A percentile compares a stretch with the other conserved stretches of the same genome.
Evolutionary conservation across 2,113 vertebrate species (phyloP).

Genomic region (Ictidomys tridecemlineatus): DNA sequence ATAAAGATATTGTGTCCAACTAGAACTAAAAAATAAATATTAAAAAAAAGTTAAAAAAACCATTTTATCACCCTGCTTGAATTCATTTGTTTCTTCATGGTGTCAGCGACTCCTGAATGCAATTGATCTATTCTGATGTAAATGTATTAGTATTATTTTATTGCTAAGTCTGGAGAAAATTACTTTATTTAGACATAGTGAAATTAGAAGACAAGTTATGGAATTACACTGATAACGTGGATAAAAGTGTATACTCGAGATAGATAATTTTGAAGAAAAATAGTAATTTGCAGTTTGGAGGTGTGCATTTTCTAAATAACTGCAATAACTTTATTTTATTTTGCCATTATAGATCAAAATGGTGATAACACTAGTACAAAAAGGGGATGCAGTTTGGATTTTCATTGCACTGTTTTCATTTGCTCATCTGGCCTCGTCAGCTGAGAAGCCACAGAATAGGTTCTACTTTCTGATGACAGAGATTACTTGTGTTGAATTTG

Average conservation of each 20-base stretch:
- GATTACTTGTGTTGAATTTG: constrained; percentile 55
- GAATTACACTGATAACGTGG: neutral
- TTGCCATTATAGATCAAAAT: constrained; percentile 23
- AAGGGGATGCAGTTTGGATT: neutral
- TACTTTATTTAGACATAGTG: neutral
- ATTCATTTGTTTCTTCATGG: neutral
- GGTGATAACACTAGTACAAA: neutral
- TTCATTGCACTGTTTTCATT: constrained; percentile 29
- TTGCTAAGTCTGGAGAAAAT: neutral
- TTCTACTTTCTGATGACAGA: constrained; percentile 64
- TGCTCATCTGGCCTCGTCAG: constrained; percentile 18
- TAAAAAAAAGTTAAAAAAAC: neutral
- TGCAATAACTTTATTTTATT: constrained; percentile 31
- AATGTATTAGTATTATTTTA: neutral
- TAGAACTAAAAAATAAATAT: too few relatives aligned
- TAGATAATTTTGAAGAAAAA: neutral
- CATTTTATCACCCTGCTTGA: neutral
- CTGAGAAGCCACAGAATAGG: constrained; percentile 38
- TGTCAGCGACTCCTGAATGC: neutral
- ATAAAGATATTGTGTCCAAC: too few relatives aligned
- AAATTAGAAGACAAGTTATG: neutral
- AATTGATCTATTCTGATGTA: constrained; percentile 1
- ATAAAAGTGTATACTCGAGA: neutral
- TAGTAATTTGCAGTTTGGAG: neutral
- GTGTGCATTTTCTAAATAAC: constrained; percentile 36